A percentile compares a stretch with the other conserved stretches of the same genome.
phyloP scores from a whole-genome alignment of 2,113 vertebrate species.

The Peromyscus leucopus region DNA sequence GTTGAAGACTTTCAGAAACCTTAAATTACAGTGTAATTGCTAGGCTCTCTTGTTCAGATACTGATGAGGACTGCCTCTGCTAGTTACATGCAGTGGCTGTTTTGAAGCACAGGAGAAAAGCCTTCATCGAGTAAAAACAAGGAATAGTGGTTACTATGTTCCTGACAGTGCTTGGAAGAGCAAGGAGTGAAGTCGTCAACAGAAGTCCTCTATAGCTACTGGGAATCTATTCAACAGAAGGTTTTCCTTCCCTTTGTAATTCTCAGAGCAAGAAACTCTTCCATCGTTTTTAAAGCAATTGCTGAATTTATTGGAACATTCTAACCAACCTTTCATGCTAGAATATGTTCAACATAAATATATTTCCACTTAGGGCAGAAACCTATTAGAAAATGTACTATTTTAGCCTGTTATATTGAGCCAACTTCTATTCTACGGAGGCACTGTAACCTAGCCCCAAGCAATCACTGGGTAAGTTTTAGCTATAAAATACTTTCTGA shows the following conservation, averaged over 20 bases:
- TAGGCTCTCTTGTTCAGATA: not conserved
- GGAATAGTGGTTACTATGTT: not conserved
- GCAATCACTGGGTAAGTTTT: slow-evolving; percentile 34
- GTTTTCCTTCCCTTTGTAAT: slow-evolving; percentile 5
- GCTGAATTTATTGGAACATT: slow-evolving; percentile 47
- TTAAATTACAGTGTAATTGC: slow-evolving; percentile 29
- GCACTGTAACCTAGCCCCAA: slow-evolving; percentile 8
- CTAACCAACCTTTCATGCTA: slow-evolving; percentile 38
- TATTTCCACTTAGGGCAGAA: slow-evolving; percentile 62
- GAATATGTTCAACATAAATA: slow-evolving; percentile 60
- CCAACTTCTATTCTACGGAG: slow-evolving; percentile 62
- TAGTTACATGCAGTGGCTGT: not conserved
- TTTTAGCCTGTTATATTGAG: slow-evolving; percentile 57
- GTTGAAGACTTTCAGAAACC: slow-evolving; percentile 24
- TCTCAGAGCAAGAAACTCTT: slow-evolving; percentile 7
- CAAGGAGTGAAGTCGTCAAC: not conserved
- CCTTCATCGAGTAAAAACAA: not conserved
- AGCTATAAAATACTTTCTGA: slow-evolving; percentile 58
- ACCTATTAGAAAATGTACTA: slow-evolving; percentile 64
- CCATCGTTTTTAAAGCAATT: slow-evolving; percentile 57
- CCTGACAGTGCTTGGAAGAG: not conserved
- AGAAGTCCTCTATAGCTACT: not conserved
- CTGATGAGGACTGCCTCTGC: not conserved
- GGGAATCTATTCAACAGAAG: slow-evolving; percentile 8
- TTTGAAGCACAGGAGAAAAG: slow-evolving; percentile 30